Conservation (phyloP, 2,113 vertebrate species). For the Zosterops pallidus region DNA sequence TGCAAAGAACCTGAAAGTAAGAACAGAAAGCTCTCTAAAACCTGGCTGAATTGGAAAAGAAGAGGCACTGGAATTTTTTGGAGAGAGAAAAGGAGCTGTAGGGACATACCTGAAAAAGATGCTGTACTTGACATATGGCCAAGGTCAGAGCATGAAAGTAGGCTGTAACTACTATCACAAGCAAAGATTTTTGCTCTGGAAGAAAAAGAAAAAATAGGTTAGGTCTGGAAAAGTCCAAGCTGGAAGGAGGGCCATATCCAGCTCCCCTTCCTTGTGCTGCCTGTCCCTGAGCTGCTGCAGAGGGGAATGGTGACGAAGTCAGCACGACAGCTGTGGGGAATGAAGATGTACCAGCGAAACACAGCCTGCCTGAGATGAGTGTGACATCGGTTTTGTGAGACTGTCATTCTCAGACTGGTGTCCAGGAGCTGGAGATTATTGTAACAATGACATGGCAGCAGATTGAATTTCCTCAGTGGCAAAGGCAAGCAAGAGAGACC, state of each 20-base stretch:
- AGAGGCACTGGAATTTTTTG: not conserved
- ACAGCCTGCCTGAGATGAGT: not conserved
- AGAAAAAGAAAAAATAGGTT: not conserved
- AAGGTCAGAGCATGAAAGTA: not conserved
- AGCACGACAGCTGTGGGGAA: fast-evolving
- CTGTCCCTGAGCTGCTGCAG: fast-evolving
- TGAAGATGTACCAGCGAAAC: not conserved
- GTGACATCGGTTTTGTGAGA: not conserved
- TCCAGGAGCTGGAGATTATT: conserved; percentile 6
- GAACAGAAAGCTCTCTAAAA: not conserved
- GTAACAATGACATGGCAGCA: not conserved
- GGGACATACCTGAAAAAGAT: not conserved
- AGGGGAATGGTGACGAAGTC: not conserved
- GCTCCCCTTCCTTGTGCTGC: not conserved
- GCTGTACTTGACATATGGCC: fast-evolving
- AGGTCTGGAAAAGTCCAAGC: not conserved
- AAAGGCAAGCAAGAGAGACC: not conserved
- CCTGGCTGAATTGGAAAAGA: not conserved
- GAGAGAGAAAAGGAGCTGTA: fast-evolving
- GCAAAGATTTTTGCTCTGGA: not conserved
- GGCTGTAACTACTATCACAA: not conserved
- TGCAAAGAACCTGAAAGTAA: not conserved
- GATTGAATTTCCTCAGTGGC: not conserved
- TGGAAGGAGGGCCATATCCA: not conserved
- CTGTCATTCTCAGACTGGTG: conserved; percentile 4